Evolutionary conservation across 2,888 invertebrate species (phyloP).

Genomic region (Caenorhabditis panamensis): DNA sequence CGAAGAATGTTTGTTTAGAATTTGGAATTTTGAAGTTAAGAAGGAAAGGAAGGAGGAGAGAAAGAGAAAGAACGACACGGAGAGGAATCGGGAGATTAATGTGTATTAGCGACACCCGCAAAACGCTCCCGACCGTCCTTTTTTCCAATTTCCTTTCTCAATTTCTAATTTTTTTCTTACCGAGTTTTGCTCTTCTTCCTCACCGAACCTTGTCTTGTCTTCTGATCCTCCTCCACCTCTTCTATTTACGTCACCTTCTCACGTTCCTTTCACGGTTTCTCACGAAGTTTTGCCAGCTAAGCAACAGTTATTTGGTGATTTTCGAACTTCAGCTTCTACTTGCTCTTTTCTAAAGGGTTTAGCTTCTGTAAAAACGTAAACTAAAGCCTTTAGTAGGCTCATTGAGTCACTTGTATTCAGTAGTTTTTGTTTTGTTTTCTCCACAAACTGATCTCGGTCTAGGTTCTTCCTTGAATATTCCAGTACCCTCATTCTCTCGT

Average conservation of each 20-base stretch:
- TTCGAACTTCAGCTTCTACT: background rate
- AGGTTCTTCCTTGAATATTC: background rate
- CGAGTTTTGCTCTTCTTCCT: background rate
- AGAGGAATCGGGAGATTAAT: slow-evolving; percentile 10
- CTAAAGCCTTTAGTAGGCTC: too few species aligned
- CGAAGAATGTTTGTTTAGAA: slow-evolving; percentile 40
- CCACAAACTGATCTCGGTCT: slow-evolving; percentile 11
- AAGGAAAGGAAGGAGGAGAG: background rate
- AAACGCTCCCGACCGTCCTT: background rate
- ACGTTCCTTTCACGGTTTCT: slow-evolving; percentile 15
- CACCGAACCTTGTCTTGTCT: background rate
- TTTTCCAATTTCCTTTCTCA: background rate
- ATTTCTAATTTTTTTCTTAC: background rate
- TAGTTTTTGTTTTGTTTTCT: slow-evolving; percentile 4
- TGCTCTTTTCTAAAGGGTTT: too few species aligned
- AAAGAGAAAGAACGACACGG: background rate
- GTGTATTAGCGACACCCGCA: slow-evolving; percentile 15
- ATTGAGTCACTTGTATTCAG: too few species aligned
- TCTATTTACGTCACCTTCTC: slow-evolving; percentile 6
- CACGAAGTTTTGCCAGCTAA: background rate
- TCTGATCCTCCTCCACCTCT: background rate
- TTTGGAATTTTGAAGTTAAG: slow-evolving; percentile 5
- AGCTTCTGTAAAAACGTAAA: too few species aligned
- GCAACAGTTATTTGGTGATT: background rate
- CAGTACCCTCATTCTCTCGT: background rate